Conservation (phyloP, 1,140 invertebrate species). For the Heterodera carotae region DNA sequence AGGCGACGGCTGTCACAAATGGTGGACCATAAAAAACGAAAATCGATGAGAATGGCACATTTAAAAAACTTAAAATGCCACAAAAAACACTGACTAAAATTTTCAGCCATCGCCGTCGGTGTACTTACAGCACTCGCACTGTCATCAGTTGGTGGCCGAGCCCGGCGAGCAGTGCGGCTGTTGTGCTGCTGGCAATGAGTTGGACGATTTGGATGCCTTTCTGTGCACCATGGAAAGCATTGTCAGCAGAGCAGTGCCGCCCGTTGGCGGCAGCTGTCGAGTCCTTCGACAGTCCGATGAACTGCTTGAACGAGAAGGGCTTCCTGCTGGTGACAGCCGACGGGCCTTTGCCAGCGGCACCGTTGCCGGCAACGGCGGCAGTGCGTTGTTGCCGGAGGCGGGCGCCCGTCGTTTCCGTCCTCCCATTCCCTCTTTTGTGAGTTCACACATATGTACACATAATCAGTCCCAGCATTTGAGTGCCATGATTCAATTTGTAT, state of each 20-base stretch:
- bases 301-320: background rate
- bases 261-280: conserved; percentile 40
- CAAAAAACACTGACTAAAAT: no score
- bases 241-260: background rate
- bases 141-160: background rate
- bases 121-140: background rate
- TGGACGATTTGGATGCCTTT: conserved; percentile 15
- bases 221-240: conserved; percentile 20
- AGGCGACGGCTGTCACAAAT: conserved; percentile 9
- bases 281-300: conserved; percentile 7
- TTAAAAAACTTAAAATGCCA: no score
- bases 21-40: background rate
- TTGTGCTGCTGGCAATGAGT: background rate
- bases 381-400: background rate
- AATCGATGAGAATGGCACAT: no score
- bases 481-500: no score
- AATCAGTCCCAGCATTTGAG: background rate
- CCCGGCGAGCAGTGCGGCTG: conserved; percentile 1
- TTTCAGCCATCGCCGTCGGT: background rate
- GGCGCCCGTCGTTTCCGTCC: conserved; percentile 20
- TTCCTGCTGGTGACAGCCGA: background rate
- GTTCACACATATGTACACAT: background rate
- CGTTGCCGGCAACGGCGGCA: background rate
- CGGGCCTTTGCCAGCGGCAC: conserved; percentile 12
- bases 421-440: conserved; percentile 42